A percentile compares a stretch with the other conserved stretches of the same genome.
phyloP scores from a whole-genome alignment of 2,888 invertebrate genomes.

The Patella caerulea region DNA sequence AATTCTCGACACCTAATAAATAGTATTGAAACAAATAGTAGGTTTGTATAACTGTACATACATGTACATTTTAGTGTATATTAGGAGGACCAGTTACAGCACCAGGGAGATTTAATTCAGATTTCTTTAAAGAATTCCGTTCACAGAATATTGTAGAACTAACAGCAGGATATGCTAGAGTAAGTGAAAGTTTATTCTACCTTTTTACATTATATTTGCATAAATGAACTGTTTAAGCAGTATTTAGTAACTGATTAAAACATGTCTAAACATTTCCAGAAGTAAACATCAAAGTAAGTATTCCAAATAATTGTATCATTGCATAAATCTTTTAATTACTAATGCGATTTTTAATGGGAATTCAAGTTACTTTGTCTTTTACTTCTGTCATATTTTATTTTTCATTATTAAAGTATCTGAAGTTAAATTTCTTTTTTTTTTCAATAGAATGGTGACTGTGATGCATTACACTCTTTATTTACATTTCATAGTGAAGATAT shows the following conservation, averaged over 20 bases:
- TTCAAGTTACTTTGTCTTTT: too few species aligned
- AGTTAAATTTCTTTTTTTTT: neutral
- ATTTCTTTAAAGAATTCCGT: conserved; percentile 81
- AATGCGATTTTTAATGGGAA: too few species aligned
- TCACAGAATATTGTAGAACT: conserved; percentile 78
- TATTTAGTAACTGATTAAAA: neutral
- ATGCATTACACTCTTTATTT: conserved; percentile 80
- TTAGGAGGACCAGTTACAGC: conserved; percentile 75
- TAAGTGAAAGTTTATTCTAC: conserved; percentile 72
- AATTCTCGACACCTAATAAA: too few species aligned
- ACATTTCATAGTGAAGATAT: conserved; percentile 78
- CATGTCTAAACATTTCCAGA: too few species aligned
- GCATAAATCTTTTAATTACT: too few species aligned
- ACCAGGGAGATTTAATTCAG: conserved; percentile 77
- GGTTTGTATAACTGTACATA: neutral
- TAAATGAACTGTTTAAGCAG: neutral
- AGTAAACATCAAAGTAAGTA: too few species aligned
- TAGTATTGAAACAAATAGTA: too few species aligned
- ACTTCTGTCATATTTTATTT: too few species aligned
- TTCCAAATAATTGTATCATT: too few species aligned
- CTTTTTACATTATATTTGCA: neutral
- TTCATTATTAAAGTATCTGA: too few species aligned
- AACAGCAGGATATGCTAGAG: conserved; percentile 80
- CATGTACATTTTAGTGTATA: conserved; percentile 77
- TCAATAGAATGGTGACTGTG: conserved; percentile 67